Percentiles rank a stretch among this genome's conserved stretches.
Evolutionary conservation across 2,797 vertebrate genomes (phyloP).

Genomic region (Gymnothorax javanicus): DNA sequence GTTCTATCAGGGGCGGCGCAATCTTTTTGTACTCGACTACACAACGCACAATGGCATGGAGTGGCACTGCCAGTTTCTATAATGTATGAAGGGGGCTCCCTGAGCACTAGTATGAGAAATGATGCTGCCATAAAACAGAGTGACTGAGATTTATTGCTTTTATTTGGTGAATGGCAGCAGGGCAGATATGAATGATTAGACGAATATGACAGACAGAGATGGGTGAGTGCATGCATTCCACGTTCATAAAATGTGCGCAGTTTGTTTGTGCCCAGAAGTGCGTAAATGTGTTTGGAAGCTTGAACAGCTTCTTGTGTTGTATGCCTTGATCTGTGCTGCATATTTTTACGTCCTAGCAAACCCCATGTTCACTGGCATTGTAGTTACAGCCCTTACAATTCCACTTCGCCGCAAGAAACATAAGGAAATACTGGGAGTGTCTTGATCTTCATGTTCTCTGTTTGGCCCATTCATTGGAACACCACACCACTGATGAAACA

Average conservation of each 20-base stretch:
- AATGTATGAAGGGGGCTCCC: constrained; percentile 30
- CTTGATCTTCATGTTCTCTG: background rate
- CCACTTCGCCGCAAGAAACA: background rate
- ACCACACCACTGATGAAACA: background rate
- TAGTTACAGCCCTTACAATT: background rate
- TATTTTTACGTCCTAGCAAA: background rate
- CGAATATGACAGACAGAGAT: background rate
- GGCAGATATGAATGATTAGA: constrained; percentile 9
- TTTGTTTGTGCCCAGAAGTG: background rate
- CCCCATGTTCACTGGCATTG: background rate
- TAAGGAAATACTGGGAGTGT: background rate
- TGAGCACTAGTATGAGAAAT: constrained; percentile 35
- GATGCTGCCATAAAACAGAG: constrained; percentile 23
- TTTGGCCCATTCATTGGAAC: background rate
- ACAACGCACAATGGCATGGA: constrained; percentile 24
- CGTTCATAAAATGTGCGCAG: background rate
- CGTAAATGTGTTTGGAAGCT: background rate
- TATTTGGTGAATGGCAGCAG: constrained; percentile 29
- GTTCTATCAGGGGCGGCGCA: background rate
- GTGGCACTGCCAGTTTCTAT: constrained; percentile 4
- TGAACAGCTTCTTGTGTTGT: background rate
- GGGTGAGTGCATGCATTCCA: background rate
- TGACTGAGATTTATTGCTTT: constrained; percentile 42
- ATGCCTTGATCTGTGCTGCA: background rate
- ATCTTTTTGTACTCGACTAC: background rate